A percentile compares a stretch with the other conserved stretches of the same genome.
phyloP scores from a whole-genome alignment of 1,140 invertebrate genomes.

The Drosophila willistoni region DNA sequence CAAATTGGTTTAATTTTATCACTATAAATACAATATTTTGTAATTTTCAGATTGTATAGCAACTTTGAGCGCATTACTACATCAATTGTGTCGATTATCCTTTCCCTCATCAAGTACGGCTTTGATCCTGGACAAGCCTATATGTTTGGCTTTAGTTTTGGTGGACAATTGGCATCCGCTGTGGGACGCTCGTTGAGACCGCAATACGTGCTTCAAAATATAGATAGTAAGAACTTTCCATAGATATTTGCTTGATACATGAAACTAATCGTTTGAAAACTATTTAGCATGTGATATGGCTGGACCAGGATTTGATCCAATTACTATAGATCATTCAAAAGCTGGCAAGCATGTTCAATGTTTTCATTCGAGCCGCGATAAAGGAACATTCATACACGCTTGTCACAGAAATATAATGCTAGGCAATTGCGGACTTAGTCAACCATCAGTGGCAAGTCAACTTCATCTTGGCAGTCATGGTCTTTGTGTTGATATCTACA shows the following conservation, averaged over 20 bases:
- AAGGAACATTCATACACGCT: conserved; percentile 70
- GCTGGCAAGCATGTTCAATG: conserved; percentile 76
- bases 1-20: background rate
- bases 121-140: conserved; percentile 66
- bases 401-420: conserved; percentile 79
- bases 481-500: conserved; percentile 77
- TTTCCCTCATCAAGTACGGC: conserved; percentile 56
- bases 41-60: conserved; percentile 47
- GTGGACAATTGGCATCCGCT: conserved; percentile 71
- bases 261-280: background rate
- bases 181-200: conserved; percentile 59
- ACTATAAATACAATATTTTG: background rate
- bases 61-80: conserved; percentile 60
- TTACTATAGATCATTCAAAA: conserved; percentile 61
- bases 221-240: conserved; percentile 51
- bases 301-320: conserved; percentile 78
- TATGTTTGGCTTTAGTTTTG: conserved; percentile 81
- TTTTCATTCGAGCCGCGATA: conserved; percentile 77
- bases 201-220: conserved; percentile 55
- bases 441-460: conserved; percentile 69
- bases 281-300: conserved; percentile 79
- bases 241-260: background rate
- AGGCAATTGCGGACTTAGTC: conserved; percentile 70
- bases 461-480: conserved; percentile 76
- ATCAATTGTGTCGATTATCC: conserved; percentile 55